Evolutionary conservation across 2,113 vertebrate genomes (phyloP), one percentile per base, ranked within the genome.

Genomic region (Hyperoodon ampullatus): DNA sequence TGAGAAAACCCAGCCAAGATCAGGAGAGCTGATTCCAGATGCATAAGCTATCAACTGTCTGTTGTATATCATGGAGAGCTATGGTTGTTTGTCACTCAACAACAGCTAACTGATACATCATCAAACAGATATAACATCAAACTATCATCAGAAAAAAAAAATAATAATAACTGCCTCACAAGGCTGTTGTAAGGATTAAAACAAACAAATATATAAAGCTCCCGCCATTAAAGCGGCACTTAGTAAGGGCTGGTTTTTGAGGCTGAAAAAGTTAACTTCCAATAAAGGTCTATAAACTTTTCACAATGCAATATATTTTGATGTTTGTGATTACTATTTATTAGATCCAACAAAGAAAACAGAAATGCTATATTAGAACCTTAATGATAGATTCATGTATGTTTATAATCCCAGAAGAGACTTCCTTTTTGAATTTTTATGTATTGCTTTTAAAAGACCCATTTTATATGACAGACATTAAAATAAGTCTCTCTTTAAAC

Each of bases 401-500:
- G 28, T 53, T 93, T 82, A 30, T 89, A 92, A 95, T 68, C 70
- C 33, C 21, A 71, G 68, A 94, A 55, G 39, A 65, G 47, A 58
- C 3, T 84, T 81, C 14, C 9, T 91, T 66, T 93, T n/a, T 94
- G n/a, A 84, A 90, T 88, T 86, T 87, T 81, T 92, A 71, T 60
- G 8, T 50, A 77, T 65, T 96, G 33, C 21, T 88, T 95, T 90
- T 63, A 74, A 85, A 83, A 90, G 19, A 0, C 11, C 35, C 30
- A 63, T 68, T 97, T 97, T 96, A 58, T 90, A 72, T 86, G 75
- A 83, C 42, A 84, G 70, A n/a, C 65, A 93, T 93, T 88, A 88
- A 92, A 90, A 85, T 89, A 92, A 91, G 61, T 88, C 47, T 91
- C 24, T 66, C 30, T 98, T 88, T 91, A 93, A 97, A 93, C 80